Percentiles rank a stretch among this genome's conserved stretches.
Evolutionary conservation across 1,140 invertebrate genomes (phyloP).

Genomic region (Atta texana): DNA sequence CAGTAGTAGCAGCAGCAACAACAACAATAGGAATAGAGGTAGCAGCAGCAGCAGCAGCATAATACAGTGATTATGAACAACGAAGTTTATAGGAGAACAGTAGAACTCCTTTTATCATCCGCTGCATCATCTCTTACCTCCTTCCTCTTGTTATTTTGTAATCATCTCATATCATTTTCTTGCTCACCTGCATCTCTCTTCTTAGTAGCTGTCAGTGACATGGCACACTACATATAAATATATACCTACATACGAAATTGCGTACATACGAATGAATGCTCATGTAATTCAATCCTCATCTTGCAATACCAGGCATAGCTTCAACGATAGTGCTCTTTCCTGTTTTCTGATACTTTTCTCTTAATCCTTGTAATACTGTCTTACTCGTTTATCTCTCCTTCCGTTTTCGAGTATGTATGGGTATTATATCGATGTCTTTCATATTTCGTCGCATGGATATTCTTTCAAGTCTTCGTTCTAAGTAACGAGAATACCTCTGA

Average conservation of each 20-base stretch:
- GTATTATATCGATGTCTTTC: not conserved
- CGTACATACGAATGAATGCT: conserved; percentile 17
- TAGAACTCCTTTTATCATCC: conserved; percentile 61
- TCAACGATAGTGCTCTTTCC: conserved; percentile 67
- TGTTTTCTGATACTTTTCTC: conserved; percentile 41
- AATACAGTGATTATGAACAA: too few species aligned
- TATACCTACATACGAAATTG: not conserved
- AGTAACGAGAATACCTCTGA: not conserved
- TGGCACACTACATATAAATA: not conserved
- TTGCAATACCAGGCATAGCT: conserved; percentile 42
- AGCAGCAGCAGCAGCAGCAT: too few species aligned
- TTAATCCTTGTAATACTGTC: too few species aligned
- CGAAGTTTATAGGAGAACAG: too few species aligned
- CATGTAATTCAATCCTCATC: not conserved
- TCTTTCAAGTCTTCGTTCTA: not conserved
- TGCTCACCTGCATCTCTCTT: conserved; percentile 60
- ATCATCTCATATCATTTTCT: conserved; percentile 21
- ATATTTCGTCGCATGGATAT: not conserved
- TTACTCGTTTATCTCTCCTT: not conserved
- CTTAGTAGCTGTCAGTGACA: conserved; percentile 61
- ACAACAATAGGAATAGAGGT: too few species aligned
- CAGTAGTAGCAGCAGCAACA: too few species aligned
- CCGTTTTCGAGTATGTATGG: too few species aligned
- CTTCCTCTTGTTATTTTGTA: conserved; percentile 14
- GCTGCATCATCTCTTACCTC: conserved; percentile 27